Conservation (phyloP, 2,113 vertebrate genomes). For the Dicentrarchus labrax region DNA sequence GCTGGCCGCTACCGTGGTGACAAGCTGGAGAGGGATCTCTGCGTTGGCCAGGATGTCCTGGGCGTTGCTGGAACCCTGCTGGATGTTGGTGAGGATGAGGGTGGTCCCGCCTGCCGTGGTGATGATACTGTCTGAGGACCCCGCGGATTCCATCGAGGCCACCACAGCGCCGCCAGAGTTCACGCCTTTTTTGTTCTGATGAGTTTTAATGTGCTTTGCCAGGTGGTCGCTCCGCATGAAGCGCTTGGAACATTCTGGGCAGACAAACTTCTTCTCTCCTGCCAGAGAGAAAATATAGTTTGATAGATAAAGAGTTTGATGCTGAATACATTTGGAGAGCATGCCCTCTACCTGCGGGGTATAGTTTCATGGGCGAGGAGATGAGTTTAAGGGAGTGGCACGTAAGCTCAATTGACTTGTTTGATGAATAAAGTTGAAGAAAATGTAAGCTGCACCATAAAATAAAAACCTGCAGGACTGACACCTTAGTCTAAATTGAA, state of each 20-base stretch:
- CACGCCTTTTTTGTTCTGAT: slow-evolving; percentile 99
- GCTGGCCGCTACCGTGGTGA: slow-evolving; percentile 97
- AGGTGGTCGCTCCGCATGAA: slow-evolving; percentile 99
- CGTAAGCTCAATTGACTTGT: neutral
- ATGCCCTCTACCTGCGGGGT: neutral
- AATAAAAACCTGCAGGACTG: neutral
- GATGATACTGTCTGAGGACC: slow-evolving; percentile 94
- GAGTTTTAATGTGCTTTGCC: slow-evolving; percentile 99
- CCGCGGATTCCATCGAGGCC: slow-evolving; percentile 92
- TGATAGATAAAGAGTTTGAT: slow-evolving; percentile 13
- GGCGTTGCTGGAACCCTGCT: slow-evolving; percentile 94
- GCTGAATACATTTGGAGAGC: slow-evolving; percentile 35
- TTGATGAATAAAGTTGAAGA: slow-evolving; percentile 9
- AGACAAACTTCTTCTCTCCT: slow-evolving; percentile 99
- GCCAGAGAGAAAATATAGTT: slow-evolving; percentile 58
- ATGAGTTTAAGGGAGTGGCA: slow-evolving; percentile 1
- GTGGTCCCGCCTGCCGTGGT: slow-evolving; percentile 97
- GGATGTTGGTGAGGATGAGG: slow-evolving; percentile 99
- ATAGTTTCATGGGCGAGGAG: slow-evolving; percentile 3
- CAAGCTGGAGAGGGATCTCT: slow-evolving; percentile 98
- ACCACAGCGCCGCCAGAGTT: slow-evolving; percentile 93
- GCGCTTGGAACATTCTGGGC: slow-evolving; percentile 98
- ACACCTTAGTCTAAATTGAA: neutral
- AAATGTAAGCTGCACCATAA: neutral
- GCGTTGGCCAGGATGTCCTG: slow-evolving; percentile 97